Evolutionary conservation across 2,888 invertebrate genomes (phyloP), one percentile per base, ranked within the genome.

Genomic region (Tetramorium bicarinatum): DNA sequence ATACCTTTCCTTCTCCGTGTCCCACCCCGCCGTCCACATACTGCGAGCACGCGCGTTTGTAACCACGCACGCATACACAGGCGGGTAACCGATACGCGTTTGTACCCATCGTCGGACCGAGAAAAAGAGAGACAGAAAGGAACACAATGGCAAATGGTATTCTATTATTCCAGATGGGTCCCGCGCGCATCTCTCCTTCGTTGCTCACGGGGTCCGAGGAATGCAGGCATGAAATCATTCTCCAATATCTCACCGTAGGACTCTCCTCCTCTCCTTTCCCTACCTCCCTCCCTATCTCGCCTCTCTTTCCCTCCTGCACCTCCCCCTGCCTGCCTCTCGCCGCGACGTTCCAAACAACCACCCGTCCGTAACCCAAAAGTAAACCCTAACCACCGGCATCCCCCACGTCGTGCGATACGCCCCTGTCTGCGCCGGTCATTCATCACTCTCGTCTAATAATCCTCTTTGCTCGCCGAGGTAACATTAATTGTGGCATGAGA

Each of bases 131-230:
- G 86, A 84, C 64, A 82, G 84, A 83, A 81, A 82, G 71, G 86
- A 83, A 85, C 76, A 94, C 94, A 94, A 94, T 94, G 92, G 93
- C 93, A 94, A 94, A 94, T 93, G 93, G 94, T 93, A 94, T 94
- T 94, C 94, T 93, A 94, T 94, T 94, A 94, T 94, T 93, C 93
- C 93, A 94, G 93, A 93, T 94, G 93, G 92, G 91, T 88, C 77
- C 90, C 91, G 85, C 82, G 84, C 84, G 85, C 87, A 86, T 88
- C 91, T 86, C 87, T 59, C 77, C 64, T 76, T 79, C 84, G 84
- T 82, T 85, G 84, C 79, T 87, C 84, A 83, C 82, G 83, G 62
- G 83, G 38, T 34, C 75, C 85, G 83, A 74, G 92, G 94, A 94
- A 94, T 94, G 94, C 91, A 91, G 89, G 91, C 92, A 92, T 92